phyloP scores from a whole-genome alignment of 2,113 vertebrate genomes.

The Hemicordylus capensis region DNA sequence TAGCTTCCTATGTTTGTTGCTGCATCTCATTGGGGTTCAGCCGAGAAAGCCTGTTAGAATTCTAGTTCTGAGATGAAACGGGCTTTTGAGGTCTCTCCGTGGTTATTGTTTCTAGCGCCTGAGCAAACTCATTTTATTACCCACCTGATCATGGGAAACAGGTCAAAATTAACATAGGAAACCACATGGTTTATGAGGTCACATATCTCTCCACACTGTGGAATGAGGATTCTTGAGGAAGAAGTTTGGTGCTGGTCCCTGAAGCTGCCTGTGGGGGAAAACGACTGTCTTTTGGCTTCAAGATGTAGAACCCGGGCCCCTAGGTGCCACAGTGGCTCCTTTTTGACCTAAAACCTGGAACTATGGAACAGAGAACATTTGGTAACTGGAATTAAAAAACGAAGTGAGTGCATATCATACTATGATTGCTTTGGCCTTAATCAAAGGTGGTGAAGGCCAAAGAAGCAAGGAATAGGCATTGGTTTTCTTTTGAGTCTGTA shows the following conservation, averaged over 20 bases:
- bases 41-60: neutral
- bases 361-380: neutral
- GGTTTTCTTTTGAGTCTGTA: neutral
- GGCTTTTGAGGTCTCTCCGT: neutral
- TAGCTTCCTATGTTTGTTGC: too few species aligned
- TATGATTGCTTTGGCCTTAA: too few species aligned
- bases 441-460: too few species aligned
- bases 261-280: neutral
- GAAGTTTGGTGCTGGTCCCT: too few species aligned
- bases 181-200: neutral
- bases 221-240: neutral
- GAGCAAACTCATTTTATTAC: neutral
- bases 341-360: neutral
- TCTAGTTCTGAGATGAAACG: neutral
- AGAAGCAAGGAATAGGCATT: too few species aligned
- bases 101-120: neutral
- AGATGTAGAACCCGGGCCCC: neutral
- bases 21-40: too few species aligned
- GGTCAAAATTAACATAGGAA: neutral
- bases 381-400: neutral
- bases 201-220: neutral
- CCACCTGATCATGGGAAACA: neutral
- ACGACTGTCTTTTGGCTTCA: neutral
- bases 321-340: too few species aligned
- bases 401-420: too few species aligned